Base-by-base conservation (phyloP, 2,888 invertebrate genomes). In the Cataglyphis cursor region DNA sequence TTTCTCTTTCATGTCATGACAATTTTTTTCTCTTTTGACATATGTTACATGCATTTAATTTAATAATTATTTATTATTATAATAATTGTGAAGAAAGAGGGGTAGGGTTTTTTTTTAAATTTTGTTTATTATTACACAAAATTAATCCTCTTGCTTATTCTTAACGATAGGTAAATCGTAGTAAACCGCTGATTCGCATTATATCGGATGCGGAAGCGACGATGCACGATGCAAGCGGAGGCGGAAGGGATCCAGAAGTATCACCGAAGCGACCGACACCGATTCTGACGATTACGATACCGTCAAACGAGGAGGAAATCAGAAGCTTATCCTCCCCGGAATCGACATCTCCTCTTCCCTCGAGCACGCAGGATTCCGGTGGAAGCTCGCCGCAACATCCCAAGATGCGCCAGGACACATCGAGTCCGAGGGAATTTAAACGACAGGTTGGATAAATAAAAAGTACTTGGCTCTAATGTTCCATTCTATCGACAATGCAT, bases 241-340 rank as follows among this genome's bases (percentile, higher is more conserved):
- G 66, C 3, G 87, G 87, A 0, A 90, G 90, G 51, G 82, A 87
- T n/a, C n/a, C 51, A 6, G 92, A 92, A 82, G 81, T 85, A 21
- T 81, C 90, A 4, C 59, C 92, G 38, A 93, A 92, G 59, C 93
- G 93, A 48, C 91, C 93, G n/a, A 94, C 94, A 1, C 95, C 95
- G 3, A 96, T 95, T 0, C 91, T 96, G 83, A 96, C 96, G 0
- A 94, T 96, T 28, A 96, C 96, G 0, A 96, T 96, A 93, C 96
- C 96, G 0, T 96, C 96, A 0, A 96, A 96, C 74, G 96, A 96
- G 84, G 96, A 96, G 84, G 96, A 96, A 90, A 93, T 96, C 70
- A 95, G 92, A 41, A 88, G 87, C 24, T 81, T 92, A 21, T 92
- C 93, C 3, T 92, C 94, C 0, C 68, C 96, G 94, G 90, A 93